Evolutionary conservation across 2,888 invertebrate species (phyloP), one percentile per base, ranked within the genome.

Genomic region (Athripsodes cinereus): DNA sequence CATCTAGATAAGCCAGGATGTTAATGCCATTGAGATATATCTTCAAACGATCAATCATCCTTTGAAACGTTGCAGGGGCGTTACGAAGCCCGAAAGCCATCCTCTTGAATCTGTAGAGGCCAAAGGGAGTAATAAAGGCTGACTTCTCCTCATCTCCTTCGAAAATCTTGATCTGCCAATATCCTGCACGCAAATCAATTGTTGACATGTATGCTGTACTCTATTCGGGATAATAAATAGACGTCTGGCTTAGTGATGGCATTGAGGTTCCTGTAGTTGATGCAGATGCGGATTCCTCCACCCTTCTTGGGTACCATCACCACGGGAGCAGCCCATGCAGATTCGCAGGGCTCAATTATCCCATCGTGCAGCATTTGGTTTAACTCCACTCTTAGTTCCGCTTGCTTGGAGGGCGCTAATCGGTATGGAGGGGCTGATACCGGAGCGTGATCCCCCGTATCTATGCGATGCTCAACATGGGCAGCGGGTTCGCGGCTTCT

Each of bases 211-310:
- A 64, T 22, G 64, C 60, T 2, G 65, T 62, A 6, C 59, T 60
- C 56, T 22, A 73, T 71, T 10, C 70, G 61, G 1, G 74, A 74
- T 13, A 72, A 53, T 1, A 70, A 71, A 46, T 72, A 73, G 57
- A 66, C 40, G 66, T 64, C 63, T 26, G 60, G 52, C 11, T 22
- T 52, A 31, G 31, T n/a, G n/a, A n/a, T n/a, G n/a, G n/a, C n/a
- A n/a, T n/a, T n/a, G n/a, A n/a, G n/a, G n/a, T n/a, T n/a, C 31
- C 70, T 60, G 51, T 70, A 72, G 52, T 72, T 70, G 0, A 71
- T 65, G 58, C 71, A 70, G 20, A 71, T 58, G 10, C 70, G 59
- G 18, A 63, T 48, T 6, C 56, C 55, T 22, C 67, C 69, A 62
- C 68, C 65, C n/a, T n/a, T n/a, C n/a, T n/a, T n/a, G n/a, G n/a